Base-by-base conservation (phyloP, 2,888 invertebrate species). In the Craniophora ligustri region DNA sequence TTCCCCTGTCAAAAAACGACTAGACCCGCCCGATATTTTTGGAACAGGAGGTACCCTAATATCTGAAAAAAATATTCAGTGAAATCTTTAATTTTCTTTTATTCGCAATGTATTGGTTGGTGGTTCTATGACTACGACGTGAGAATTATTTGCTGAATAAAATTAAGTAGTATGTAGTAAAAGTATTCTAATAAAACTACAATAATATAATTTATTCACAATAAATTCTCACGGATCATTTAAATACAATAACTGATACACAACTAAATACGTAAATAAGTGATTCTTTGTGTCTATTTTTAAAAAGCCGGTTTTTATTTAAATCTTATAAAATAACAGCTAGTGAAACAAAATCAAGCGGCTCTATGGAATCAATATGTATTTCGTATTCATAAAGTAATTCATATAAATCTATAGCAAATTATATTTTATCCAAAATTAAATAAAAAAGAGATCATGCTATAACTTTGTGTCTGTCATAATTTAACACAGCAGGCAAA, bases 1-100 rank as follows among this genome's bases (percentile, higher is more conserved):
- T 75, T 92, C 91, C 2, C 85, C 86, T 45, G 74, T 54, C 30
- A 90, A 64, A 69, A 89, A 92, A 39, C 76, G 57, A 5, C 13
- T 23, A 5, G 66, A 51, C 4, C 47, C 70, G 1, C 50, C 46
- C 19, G 6, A 23, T 44, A 90, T 76, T 5, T 32, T 72, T 8
- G 89, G 87, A n/a, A 15, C 36, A 16, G 82, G 85, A 31, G 81
- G 79, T 28, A 63, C 66, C 44, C 44, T 59, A 59, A 62, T 64
- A 38, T 53, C 78, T 83, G 79, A 30, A 80, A 81, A 46, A 62
- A 28, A 61, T 32, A 40, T 8, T 55, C 42, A 5, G 35, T 62
- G 18, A n/a, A n/a, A 18, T 15, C 15, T 32, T n/a, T n/a, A n/a
- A n/a, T n/a, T n/a, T 23, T 8, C 2, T 23, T 3, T 10, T 23